Conservation (phyloP, 2,797 vertebrate genomes). For the Prunella strophiata region DNA sequence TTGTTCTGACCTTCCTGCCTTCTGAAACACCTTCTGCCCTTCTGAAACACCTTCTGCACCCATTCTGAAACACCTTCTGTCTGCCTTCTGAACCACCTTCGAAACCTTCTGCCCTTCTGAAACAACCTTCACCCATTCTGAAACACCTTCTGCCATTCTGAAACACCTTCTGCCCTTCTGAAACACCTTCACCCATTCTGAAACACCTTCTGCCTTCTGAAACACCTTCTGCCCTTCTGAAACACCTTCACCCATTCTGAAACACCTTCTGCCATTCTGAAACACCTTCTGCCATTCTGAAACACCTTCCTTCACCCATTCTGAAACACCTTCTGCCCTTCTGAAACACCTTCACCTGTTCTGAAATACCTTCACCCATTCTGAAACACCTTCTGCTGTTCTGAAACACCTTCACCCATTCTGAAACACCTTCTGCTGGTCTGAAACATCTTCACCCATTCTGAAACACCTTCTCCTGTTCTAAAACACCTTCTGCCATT, state of each 20-base stretch:
- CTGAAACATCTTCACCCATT: background rate
- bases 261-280: background rate
- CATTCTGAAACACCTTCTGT: background rate
- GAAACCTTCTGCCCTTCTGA: background rate
- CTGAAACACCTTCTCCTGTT: fast-evolving
- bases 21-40: background rate
- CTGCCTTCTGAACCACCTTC: background rate
- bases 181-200: fast-evolving
- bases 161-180: fast-evolving
- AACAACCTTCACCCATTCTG: fast-evolving
- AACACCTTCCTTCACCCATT: fast-evolving
- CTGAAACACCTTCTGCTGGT: background rate
- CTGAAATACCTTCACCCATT: fast-evolving
- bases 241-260: background rate
- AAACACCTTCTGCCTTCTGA: background rate
- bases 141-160: fast-evolving
- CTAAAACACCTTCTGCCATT: background rate
- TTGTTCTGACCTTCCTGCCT: no score
- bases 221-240: background rate
- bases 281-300: fast-evolving
- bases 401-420: fast-evolving
- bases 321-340: background rate
- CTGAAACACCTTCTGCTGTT: background rate
- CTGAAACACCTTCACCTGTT: fast-evolving
- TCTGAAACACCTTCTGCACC: background rate